Evolutionary conservation across 2,888 invertebrate species (phyloP).

Genomic region (Metalampra italica): DNA sequence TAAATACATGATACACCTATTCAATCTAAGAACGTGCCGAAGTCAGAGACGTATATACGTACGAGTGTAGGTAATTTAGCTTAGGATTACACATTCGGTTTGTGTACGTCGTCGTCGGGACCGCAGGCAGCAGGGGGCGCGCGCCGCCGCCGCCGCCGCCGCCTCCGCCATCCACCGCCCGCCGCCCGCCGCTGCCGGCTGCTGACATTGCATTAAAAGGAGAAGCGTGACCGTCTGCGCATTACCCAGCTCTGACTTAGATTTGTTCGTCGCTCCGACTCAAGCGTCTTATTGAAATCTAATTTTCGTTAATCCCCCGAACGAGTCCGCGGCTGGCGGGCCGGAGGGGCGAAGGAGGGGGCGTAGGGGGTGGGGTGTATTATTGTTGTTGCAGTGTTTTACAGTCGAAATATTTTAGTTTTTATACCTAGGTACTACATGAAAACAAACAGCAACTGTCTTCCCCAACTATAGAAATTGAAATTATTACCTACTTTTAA

Average conservation of each 20-base stretch:
- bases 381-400: constrained; percentile 35
- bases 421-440: neutral
- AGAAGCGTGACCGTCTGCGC: constrained; percentile 65
- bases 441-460: neutral
- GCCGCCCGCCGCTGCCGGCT: constrained; percentile 16
- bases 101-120: constrained; percentile 16
- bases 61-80: constrained; percentile 20
- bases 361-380: constrained; percentile 36
- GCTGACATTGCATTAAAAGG: constrained; percentile 65
- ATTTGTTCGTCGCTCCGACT: constrained; percentile 58
- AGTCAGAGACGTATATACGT: constrained; percentile 1
- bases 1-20: neutral
- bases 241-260: constrained; percentile 60
- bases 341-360: too few relatives aligned
- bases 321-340: constrained; percentile 46
- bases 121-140: constrained; percentile 13
- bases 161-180: constrained; percentile 21
- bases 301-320: constrained; percentile 72
- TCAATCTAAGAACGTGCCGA: neutral
- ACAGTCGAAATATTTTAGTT: neutral
- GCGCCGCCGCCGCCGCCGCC: constrained; percentile 5
- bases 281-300: constrained; percentile 76
- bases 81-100: constrained; percentile 22
- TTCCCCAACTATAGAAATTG: too few relatives aligned
- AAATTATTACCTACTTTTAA: too few relatives aligned